phyloP scores from a whole-genome alignment of 2,797 vertebrate genomes.

The Tokudaia muenninki region DNA sequence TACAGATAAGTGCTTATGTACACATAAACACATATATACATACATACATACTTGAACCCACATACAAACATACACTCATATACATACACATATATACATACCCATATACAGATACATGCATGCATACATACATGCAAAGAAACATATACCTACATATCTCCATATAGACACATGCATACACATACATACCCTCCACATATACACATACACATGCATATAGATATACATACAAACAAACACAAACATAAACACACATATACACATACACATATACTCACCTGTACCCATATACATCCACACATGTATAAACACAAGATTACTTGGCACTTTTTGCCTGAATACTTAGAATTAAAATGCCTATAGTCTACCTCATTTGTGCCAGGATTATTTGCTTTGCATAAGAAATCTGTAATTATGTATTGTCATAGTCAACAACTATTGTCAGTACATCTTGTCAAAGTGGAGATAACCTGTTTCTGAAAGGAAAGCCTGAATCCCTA shows the following conservation, averaged over 20 bases:
- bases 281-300: not conserved
- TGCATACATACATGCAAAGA: too few relatives aligned
- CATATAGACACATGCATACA: too few relatives aligned
- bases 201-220: too few relatives aligned
- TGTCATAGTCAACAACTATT: conserved; percentile 51
- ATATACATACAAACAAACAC: too few relatives aligned
- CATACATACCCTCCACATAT: not conserved
- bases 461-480: conserved; percentile 49
- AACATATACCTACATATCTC: too few relatives aligned
- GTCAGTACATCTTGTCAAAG: conserved; percentile 68
- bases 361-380: conserved; percentile 53
- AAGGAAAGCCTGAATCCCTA: conserved; percentile 63
- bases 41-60: too few relatives aligned
- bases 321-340: conserved; percentile 4
- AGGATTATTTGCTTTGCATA: conserved; percentile 1
- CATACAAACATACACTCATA: too few relatives aligned
- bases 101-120: too few relatives aligned
- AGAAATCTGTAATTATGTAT: conserved; percentile 49
- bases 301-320: not conserved
- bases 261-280: not conserved
- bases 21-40: too few relatives aligned
- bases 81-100: not conserved
- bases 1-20: not conserved
- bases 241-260: not conserved
- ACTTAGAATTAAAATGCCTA: conserved; percentile 33